Base-by-base conservation (phyloP, 2,888 invertebrate genomes). In the Phortica magna region DNA sequence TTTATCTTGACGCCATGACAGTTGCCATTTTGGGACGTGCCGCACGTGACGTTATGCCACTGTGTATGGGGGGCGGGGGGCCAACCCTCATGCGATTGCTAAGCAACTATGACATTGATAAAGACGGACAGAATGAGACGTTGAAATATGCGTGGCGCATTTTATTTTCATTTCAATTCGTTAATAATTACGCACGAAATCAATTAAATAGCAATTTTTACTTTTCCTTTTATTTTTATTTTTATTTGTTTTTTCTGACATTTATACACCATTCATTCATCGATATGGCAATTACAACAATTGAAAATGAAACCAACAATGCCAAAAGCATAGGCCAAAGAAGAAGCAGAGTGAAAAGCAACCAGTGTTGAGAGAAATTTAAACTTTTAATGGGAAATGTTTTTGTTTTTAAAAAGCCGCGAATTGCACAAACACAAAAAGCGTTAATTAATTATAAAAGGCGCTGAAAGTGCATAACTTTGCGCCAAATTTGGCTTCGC, bases 181-280 rank as follows among this genome's bases (percentile, higher is more conserved):
- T n/a, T n/a, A 55, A 71, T 71, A 53, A 71, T 71, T 71, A 71
- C 53, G 53, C 70, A 71, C 53, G 53, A 19, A 71, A 55, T 55
- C 70, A 71, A 71, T 71, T 71, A 31, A 71, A 70, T 70, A 22
- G 22, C 53, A 53, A 22, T 22, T 48, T 48, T 48, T 4, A 31
- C 31, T 31, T 59, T 17, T 59, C 19, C 7, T 59, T 17, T 59
- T 59, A 7, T 59, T 59, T n/a, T 9, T 59, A 5, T 9, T 59
- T 59, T 17, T 59, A 7, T 17, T n/a, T 59, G 6, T 5, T 19
- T 59, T n/a, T n/a, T 59, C 3, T 17, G 7, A 7, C 19, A 19
- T 12, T 4, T 14, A 53, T n/a, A 7, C 65, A 12, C 14, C n/a
- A 6, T 41, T 14, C 42, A 14, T 53, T 53, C 48, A 48, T 39